These are phyloP conservation scores for Empidonax traillii DNA, from an alignment of 2,113 vertebrate species.

Conservation along the genomic window DNA sequence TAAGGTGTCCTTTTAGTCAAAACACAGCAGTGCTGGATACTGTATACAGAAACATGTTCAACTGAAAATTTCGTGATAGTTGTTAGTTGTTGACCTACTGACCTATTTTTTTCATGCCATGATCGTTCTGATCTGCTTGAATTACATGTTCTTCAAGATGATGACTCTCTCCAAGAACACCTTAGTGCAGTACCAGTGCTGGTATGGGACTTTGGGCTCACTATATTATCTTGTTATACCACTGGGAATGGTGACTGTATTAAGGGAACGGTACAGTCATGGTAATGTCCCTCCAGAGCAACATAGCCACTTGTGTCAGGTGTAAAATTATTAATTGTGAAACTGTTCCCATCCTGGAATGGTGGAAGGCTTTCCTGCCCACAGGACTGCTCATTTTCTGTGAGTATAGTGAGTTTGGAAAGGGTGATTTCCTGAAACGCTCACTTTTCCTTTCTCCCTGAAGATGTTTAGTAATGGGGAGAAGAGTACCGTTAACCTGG, in stretches of 20 bases:
- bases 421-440: not conserved
- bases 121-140: not conserved
- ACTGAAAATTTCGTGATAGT: not conserved
- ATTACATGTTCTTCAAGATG: not conserved
- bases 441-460: not conserved
- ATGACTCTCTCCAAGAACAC: not conserved
- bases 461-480: not conserved
- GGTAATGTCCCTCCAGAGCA: not conserved
- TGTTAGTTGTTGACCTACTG: not conserved
- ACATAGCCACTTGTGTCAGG: not conserved
- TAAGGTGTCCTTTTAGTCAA: not conserved
- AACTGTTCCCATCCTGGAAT: not conserved
- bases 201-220: not conserved
- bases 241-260: accelerated
- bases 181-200: not conserved
- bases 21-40: not conserved
- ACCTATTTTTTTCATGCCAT: not conserved
- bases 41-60: not conserved
- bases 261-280: accelerated
- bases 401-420: not conserved
- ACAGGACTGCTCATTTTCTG: not conserved
- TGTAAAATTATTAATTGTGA: not conserved
- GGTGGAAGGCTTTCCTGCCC: not conserved
- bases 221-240: not conserved
- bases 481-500: not conserved